Base-by-base conservation (phyloP, 1,140 invertebrate genomes). In the Cepaea nemoralis region DNA sequence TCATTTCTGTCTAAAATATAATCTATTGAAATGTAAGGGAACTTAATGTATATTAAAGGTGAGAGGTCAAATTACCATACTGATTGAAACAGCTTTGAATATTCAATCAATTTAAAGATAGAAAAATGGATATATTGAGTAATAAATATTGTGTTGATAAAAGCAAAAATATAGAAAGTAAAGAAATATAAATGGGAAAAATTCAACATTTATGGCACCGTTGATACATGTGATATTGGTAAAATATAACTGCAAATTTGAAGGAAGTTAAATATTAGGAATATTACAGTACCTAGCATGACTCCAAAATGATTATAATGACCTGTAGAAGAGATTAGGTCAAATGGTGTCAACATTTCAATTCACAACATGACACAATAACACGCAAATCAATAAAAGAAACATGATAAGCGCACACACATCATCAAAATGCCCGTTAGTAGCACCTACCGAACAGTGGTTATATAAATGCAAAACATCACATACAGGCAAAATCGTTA, bases 221-320 rank as follows among this genome's bases (percentile, higher is more conserved):
- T 31, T 63, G 45, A 66, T 37, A 55, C 22, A 67, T 37, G 75
- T 55, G 76, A n/a, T 27, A n/a, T 31, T n/a, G n/a, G 45, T 31
- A 40, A 27, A 59, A 27, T 37, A 77, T 59, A 69, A 74, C 40
- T 55, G 69, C 70, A 79, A 39, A 81, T 33, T 39, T 37, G 22
- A 33, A 42, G 70, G 70, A 70, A 67, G 35, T 37, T 70, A 77
- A 83, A 77, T 69, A 48, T 75, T 77, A 24, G 42, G 33, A 59
- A n/a, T 45, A 39, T 67, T 81, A 82, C 77, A 80, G 48, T 82
- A 84, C 80, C 81, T 80, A 84, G 67, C n/a, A 82, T 71, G 77
- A 80, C 83, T 77, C 81, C 81, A 66, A 84, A 84, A 78, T 84
- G 77, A 70, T 82, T 84, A 82, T 84, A 82, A 80, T 82, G 81